Conservation (phyloP, 1,140 invertebrate species). For the Drosophila cardini region DNA sequence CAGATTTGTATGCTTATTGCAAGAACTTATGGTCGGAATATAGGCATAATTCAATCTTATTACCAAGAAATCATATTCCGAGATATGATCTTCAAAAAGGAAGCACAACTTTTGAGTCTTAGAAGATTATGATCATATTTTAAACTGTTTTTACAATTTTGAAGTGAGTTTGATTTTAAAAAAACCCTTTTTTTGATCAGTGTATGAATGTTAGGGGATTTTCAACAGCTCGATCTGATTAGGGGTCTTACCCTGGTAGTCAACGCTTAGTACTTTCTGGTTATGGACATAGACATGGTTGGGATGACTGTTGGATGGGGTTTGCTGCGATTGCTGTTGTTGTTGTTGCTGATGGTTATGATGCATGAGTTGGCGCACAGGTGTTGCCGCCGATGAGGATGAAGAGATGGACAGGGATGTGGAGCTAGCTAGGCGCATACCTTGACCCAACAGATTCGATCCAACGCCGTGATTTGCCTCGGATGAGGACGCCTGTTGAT, state of each 20-base stretch:
- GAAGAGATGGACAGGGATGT: slow-evolving; percentile 65
- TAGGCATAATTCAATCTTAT: too few relatives aligned
- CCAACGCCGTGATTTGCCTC: slow-evolving; percentile 41
- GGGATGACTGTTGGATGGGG: slow-evolving; percentile 46
- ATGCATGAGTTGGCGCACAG: slow-evolving; percentile 53
- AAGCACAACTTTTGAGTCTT: too few relatives aligned
- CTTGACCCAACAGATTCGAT: slow-evolving; percentile 55
- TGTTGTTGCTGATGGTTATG: slow-evolving; percentile 31
- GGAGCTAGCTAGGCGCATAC: slow-evolving; percentile 65
- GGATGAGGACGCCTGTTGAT: slow-evolving; percentile 29
- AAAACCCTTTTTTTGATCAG: too few relatives aligned
- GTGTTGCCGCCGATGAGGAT: slow-evolving; percentile 49
- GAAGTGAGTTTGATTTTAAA: too few relatives aligned
- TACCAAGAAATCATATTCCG: too few relatives aligned
- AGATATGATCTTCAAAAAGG: too few relatives aligned
- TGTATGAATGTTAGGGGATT: too few relatives aligned
- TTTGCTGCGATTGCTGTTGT: slow-evolving; percentile 11
- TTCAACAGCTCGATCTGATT: background rate
- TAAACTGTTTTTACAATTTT: too few relatives aligned
- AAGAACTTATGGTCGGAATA: too few relatives aligned
- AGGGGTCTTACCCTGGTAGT: slow-evolving; percentile 74
- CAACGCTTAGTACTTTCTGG: slow-evolving; percentile 74
- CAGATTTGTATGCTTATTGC: too few relatives aligned
- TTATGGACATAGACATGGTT: slow-evolving; percentile 61
- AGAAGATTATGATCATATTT: too few relatives aligned